A percentile compares a stretch with the other conserved stretches of the same genome.
Conservation (phyloP, 2,888 invertebrate genomes). For the Volucella inflata region DNA sequence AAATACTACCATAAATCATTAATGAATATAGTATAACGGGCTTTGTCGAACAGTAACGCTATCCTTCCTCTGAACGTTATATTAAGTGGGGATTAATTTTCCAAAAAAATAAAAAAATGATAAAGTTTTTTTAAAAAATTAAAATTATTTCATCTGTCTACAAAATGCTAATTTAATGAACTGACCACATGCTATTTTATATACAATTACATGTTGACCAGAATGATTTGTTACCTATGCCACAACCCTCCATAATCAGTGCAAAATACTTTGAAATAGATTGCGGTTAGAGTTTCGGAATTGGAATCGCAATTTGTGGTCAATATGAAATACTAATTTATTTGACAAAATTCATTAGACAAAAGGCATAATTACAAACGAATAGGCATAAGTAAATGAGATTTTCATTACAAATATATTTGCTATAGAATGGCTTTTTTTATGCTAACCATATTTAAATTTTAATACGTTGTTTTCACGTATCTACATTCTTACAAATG, state of each 20-base stretch:
- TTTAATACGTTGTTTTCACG: conserved; percentile 3
- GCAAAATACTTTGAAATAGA: conserved; percentile 37
- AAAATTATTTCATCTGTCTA: conserved; percentile 13
- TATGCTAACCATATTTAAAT: conserved; percentile 3
- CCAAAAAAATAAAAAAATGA: too few species aligned
- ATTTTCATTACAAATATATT: too few species aligned
- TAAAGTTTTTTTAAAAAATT: neutral
- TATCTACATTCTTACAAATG: conserved; percentile 41
- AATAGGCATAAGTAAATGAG: too few species aligned
- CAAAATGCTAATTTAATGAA: neutral
- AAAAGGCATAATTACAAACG: neutral
- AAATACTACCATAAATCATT: too few species aligned
- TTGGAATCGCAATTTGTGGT: conserved; percentile 57
- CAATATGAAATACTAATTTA: conserved; percentile 22
- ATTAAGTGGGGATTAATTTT: too few species aligned
- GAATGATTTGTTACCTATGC: conserved; percentile 21
- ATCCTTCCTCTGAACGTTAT: too few species aligned
- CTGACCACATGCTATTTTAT: conserved; percentile 11
- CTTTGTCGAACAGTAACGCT: too few species aligned
- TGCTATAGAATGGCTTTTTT: too few species aligned
- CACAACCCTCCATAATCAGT: conserved; percentile 29
- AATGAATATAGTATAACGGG: too few species aligned
- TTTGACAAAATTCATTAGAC: conserved; percentile 5
- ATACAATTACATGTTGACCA: conserved; percentile 12
- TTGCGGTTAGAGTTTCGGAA: conserved; percentile 35